phyloP scores from a whole-genome alignment of 2,888 invertebrate genomes.

The Eledone cirrhosa region DNA sequence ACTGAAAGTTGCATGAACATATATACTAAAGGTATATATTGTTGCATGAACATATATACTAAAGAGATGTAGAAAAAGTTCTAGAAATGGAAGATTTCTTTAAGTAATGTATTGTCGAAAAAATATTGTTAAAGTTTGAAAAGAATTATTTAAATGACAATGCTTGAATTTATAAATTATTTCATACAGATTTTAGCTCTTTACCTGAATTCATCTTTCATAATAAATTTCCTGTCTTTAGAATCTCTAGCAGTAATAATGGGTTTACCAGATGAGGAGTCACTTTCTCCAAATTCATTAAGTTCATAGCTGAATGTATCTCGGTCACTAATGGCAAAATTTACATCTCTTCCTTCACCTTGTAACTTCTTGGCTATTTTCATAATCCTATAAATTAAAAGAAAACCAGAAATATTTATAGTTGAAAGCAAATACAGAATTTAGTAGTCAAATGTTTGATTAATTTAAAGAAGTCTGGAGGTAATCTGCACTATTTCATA shows the following conservation, averaged over 20 bases:
- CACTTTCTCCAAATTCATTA: conserved; percentile 91
- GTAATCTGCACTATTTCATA: neutral
- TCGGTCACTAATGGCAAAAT: conserved; percentile 90
- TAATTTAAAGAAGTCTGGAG: no score
- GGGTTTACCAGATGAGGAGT: conserved; percentile 84
- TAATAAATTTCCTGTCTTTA: conserved; percentile 87
- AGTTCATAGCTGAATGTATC: conserved; percentile 94
- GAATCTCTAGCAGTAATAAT: conserved; percentile 84
- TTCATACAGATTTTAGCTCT: conserved; percentile 25
- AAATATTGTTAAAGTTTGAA: no score
- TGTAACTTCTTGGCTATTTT: conserved; percentile 83
- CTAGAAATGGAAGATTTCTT: no score
- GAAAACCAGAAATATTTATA: neutral
- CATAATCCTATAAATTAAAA: conserved; percentile 73
- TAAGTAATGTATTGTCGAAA: no score
- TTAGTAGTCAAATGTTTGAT: neutral
- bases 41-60: no score
- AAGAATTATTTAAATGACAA: no score
- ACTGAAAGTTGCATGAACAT: no score
- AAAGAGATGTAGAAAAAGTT: no score
- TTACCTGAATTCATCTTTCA: conserved; percentile 90
- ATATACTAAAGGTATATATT: no score
- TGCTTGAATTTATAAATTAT: no score
- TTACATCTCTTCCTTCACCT: conserved; percentile 71
- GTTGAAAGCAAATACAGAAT: neutral